phyloP scores from a whole-genome alignment of 2,113 vertebrate species.

The Poeciliopsis retropinna region DNA sequence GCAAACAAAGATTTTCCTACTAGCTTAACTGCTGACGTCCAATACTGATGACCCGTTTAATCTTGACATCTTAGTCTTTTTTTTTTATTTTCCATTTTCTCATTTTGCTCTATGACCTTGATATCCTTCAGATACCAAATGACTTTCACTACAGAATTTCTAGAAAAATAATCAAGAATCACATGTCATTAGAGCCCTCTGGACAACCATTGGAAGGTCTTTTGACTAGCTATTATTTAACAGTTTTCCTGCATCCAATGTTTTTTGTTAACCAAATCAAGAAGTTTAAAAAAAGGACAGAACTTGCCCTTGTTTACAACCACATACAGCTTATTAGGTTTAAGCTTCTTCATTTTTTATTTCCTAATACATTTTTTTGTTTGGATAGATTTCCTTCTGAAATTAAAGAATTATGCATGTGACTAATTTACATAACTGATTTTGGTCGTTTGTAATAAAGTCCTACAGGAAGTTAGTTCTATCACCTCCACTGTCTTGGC shows the following conservation, averaged over 20 bases:
- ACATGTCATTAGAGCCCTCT: background rate
- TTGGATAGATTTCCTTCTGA: too few species aligned
- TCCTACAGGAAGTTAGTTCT: too few species aligned
- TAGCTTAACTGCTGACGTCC: constrained; percentile 11
- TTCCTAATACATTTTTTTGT: background rate
- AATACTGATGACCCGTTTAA: constrained; percentile 27
- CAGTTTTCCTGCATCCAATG: constrained; percentile 27
- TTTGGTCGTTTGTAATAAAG: too few species aligned
- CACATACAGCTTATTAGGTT: background rate
- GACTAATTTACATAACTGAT: too few species aligned
- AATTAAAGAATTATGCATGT: too few species aligned
- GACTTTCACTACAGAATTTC: constrained; percentile 17
- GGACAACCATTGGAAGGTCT: background rate
- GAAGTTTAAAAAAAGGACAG: constrained; percentile 2
- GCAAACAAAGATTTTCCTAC: constrained; percentile 7
- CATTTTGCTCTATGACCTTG: constrained; percentile 35
- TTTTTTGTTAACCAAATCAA: constrained; percentile 23
- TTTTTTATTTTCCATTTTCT: constrained; percentile 10
- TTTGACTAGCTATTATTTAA: constrained; percentile 31
- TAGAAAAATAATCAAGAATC: constrained; percentile 22
- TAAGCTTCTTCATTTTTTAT: background rate
- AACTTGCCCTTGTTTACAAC: constrained; percentile 2
- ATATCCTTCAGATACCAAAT: constrained; percentile 29
- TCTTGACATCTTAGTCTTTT: constrained; percentile 23
- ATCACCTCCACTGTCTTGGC: too few species aligned